Evolutionary conservation across 2,797 vertebrate genomes (phyloP), one percentile per base, ranked within the genome.

Genomic region (Spea hammondii): DNA sequence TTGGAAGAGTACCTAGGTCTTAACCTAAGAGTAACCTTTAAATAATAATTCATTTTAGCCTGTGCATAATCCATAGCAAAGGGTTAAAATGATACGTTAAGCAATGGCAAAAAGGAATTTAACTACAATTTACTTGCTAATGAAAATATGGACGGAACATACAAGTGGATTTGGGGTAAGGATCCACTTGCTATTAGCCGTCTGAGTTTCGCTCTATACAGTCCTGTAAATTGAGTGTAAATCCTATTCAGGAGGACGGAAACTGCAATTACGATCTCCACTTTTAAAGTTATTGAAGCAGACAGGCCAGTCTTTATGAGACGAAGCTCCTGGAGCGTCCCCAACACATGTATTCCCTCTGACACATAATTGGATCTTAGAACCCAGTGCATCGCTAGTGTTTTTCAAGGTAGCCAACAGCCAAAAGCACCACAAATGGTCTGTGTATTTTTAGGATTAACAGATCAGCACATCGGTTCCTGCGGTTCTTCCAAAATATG

Each of bases 171-270:
- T 32, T 3, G 32, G 32, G 32, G 32, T 32, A 17, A 62, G 12
- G 7, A 32, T 17, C 4, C n/a, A 62, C n/a, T 62, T 62, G 14
- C 59, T 62, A 44, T 32, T n/a, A 62, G n/a, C 59, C 4, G 59
- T 6, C 7, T 17, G n/a, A 62, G n/a, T 62, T 62, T 6, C 10
- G 70, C 44, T 73, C 70, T 66, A 64, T 77, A 68, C 70, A 70
- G 68, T 77, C 64, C 79, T 77, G 75, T 69, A 77, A 77, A 68
- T 82, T 8, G 79, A 82, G 75, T 82, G 78, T 79, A 79, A 79
- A 79, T 72, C 72, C 74, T 77, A 73, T 73, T 77, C 79, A 77
- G 65, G 54, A 57, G 73, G 69, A 69, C 72, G 77, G 70, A 70
- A 81, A 72, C 69, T 72, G 83, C 73, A 70, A 76, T 72, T 79